These are phyloP conservation scores for Gila orcuttii DNA, from an alignment of 2,113 vertebrate species.

Conservation along the genomic window DNA sequence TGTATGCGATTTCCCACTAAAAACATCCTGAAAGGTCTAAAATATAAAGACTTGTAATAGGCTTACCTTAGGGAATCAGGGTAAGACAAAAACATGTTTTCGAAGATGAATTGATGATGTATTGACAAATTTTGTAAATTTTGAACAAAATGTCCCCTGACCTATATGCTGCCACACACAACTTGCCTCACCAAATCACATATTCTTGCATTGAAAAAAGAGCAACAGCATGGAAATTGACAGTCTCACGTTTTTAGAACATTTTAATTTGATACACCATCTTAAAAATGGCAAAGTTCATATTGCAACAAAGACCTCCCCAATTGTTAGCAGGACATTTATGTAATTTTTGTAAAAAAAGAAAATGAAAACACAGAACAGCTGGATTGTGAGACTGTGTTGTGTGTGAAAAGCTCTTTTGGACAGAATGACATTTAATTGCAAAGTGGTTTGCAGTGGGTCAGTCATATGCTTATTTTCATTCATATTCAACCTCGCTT, in stretches of 20 bases:
- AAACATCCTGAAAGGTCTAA: no score
- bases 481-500: not conserved
- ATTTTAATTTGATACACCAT: not conserved
- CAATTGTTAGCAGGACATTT: not conserved
- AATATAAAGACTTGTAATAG: no score
- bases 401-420: not conserved
- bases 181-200: not conserved
- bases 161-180: not conserved
- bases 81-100: no score
- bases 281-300: not conserved
- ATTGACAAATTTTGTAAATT: no score
- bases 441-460: not conserved
- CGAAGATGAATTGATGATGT: no score
- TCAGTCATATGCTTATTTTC: not conserved
- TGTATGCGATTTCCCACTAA: no score
- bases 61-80: no score
- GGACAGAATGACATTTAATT: not conserved
- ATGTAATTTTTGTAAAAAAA: not conserved
- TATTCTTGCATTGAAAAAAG: not conserved
- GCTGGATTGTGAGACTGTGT: not conserved
- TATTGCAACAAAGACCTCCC: not conserved
- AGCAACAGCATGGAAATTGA: not conserved
- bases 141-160: no score
- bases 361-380: not conserved
- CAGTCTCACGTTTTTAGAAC: not conserved